Conservation (phyloP, 2,113 vertebrate genomes). For the Corynorhinus townsendii region DNA sequence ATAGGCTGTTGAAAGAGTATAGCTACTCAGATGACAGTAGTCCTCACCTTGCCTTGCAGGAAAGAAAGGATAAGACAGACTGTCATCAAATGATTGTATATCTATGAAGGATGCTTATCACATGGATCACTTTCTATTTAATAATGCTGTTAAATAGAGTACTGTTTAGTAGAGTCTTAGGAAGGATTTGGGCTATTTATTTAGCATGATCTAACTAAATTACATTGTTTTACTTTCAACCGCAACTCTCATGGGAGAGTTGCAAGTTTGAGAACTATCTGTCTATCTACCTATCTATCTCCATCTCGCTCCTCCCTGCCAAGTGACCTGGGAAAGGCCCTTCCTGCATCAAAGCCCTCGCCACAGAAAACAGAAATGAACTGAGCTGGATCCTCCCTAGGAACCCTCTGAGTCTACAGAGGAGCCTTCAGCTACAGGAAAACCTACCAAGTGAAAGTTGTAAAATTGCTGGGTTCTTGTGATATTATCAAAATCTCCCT, state of each 20-base stretch:
- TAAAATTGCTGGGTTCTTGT: not conserved
- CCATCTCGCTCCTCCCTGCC: no score
- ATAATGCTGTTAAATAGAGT: not conserved
- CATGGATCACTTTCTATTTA: not conserved
- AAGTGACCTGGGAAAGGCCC: not conserved
- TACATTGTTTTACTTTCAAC: not conserved
- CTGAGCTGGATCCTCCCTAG: not conserved
- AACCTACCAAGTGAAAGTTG: not conserved
- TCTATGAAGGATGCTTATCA: not conserved
- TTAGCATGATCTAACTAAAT: not conserved
- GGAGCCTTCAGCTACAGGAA: not conserved
- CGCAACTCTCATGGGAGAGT: not conserved
- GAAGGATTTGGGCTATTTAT: not conserved
- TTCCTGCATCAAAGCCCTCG: no score
- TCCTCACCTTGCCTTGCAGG: not conserved
- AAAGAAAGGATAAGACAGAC: not conserved
- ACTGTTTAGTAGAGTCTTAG: not conserved
- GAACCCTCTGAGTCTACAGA: not conserved
- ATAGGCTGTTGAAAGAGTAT: not conserved
- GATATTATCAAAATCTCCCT: not conserved
- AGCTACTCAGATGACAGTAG: not conserved
- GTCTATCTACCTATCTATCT: no score
- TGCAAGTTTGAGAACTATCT: not conserved
- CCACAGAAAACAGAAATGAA: not conserved
- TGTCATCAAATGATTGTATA: not conserved